These are phyloP conservation scores for Cinara cedri DNA, from an alignment of 2,888 invertebrate species.

Conservation along the genomic window DNA sequence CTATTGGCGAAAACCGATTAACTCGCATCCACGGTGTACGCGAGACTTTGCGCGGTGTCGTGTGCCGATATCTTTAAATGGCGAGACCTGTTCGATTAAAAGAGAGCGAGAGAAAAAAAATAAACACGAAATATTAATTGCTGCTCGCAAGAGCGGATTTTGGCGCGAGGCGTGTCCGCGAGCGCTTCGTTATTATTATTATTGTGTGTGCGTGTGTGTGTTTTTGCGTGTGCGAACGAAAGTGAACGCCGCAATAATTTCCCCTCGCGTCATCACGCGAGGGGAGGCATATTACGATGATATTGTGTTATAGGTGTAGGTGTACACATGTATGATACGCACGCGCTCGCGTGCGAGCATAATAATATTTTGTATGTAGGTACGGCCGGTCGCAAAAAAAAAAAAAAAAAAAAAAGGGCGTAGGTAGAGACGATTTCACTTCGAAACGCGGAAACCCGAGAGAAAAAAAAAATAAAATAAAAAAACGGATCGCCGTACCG, in stretches of 20 bases:
- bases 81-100: slow-evolving; percentile 27
- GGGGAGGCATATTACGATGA: background rate
- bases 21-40: background rate
- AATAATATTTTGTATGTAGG: background rate
- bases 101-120: background rate
- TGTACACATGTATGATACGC: too few species aligned
- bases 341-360: background rate
- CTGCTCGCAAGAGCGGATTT: slow-evolving; percentile 8
- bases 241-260: slow-evolving; percentile 39
- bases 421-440: slow-evolving; percentile 34
- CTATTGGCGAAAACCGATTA: slow-evolving; percentile 32
- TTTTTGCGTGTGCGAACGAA: slow-evolving; percentile 43
- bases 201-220: too few species aligned
- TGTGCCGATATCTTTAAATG: slow-evolving; percentile 42
- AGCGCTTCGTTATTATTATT: background rate
- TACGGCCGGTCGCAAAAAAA: too few species aligned
- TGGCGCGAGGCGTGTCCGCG: slow-evolving; percentile 39
- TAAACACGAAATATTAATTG: slow-evolving; percentile 26
- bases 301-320: too few species aligned
- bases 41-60: background rate
- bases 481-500: too few species aligned
- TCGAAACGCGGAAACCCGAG: background rate
- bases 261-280: background rate
- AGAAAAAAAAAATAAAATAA: background rate
- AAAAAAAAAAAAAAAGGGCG: background rate